Conservation (phyloP, 2,113 vertebrate genomes). For the Muntiacus reevesi region DNA sequence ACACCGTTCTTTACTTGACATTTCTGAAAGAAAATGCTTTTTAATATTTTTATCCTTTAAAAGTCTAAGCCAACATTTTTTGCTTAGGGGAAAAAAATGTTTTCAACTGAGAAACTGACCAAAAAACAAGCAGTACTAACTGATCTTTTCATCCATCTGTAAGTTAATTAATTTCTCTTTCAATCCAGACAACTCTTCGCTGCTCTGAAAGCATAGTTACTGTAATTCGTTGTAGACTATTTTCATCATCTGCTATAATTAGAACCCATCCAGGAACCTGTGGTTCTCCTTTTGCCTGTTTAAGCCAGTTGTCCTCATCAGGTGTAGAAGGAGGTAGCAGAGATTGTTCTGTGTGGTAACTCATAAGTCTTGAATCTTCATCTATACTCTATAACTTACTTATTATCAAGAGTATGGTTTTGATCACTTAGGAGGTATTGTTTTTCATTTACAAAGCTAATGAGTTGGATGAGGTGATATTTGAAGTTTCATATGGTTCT, state of each 20-base stretch:
- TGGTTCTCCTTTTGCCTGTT: neutral
- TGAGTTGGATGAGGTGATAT: neutral
- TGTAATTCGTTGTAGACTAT: neutral
- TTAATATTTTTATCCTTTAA: neutral
- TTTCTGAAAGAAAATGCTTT: neutral
- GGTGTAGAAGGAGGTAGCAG: neutral
- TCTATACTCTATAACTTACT: neutral
- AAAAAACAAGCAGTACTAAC: neutral
- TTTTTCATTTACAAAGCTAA: neutral
- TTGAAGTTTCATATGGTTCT: neutral
- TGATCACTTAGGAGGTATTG: neutral
- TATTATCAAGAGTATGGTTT: neutral
- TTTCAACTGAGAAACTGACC: neutral
- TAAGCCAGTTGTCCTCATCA: neutral
- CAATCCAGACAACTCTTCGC: neutral
- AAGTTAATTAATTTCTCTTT: neutral
- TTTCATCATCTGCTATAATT: neutral
- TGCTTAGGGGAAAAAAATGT: neutral
- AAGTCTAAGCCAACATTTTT: neutral
- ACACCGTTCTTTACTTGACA: neutral
- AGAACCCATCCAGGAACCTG: rapidly evolving
- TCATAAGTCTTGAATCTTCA: neutral
- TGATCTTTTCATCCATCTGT: neutral
- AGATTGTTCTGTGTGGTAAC: neutral
- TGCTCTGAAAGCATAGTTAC: neutral